Evolutionary conservation across 2,888 invertebrate species (phyloP), one percentile per base, ranked within the genome.

Genomic region (Megaustenia siamemsis): DNA sequence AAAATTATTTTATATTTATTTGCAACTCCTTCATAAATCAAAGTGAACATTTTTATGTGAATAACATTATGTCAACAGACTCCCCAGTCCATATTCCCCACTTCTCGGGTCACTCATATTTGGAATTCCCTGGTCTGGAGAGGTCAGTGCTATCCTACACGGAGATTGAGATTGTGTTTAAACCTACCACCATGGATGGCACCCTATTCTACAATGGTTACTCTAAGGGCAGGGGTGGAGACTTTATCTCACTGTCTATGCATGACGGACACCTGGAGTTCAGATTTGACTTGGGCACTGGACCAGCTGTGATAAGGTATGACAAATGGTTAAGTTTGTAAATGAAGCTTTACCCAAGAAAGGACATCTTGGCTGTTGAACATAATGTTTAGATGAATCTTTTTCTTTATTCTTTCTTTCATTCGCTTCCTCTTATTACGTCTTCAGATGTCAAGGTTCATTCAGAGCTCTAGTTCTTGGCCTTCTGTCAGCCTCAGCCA

Each of bases 31-130:
- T 10, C 15, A 10, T 49, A 15, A 49, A 49, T 10, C 49, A 49
- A 6, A 49, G 6, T 49, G 49, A 49, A 6, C 6, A 49, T 56
- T 68, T 66, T 66, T 35, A 66, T 66, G 15, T 35, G 35, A 66
- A 38, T 66, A 38, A 18, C 35, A 66, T n/a, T 73, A 32, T 73
- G 32, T 28, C 45, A 15, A 73, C 73, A 92, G 92, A 86, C 77
- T 84, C 86, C 5, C 86, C 88, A 3, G 89, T 92, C 1, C 91
- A 93, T 69, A 97, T 98, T 49, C 98, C 98, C 60, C 96, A 97
- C 69, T 98, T 99, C 95, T 98, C 98, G 94, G 98, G 98, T 1
- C 97, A 98, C 4, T 98, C 98, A 81, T 97, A 97, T 94, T 95
- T 99, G 71, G 96, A 97, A 86, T 96, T 97, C 93, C 96, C 97